Evolutionary conservation across 2,113 vertebrate genomes (phyloP), one percentile per base, ranked within the genome.

Genomic region (Notiomystis cincta): DNA sequence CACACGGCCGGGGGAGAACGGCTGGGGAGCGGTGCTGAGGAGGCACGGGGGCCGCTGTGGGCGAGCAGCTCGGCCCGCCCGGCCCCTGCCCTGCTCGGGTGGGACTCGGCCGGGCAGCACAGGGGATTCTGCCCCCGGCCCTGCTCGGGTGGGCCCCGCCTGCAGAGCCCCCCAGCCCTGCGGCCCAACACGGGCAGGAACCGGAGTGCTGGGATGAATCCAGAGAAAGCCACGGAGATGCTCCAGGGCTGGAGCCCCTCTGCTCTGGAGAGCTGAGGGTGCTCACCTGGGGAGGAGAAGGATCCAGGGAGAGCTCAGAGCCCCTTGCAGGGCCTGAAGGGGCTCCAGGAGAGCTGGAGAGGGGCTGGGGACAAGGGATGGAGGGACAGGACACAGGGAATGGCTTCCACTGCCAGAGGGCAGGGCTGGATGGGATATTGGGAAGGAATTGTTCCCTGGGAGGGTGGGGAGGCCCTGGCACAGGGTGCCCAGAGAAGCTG

Each of bases 371-470:
- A 60, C 27, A 31, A 48, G 56, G 73, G 1, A 3, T 38, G 44
- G 48, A 35, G 37, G 31, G 60, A 44, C 60, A 42, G 37, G 14
- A 79, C 37, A 6, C 18, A 22, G 47, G 37, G 58, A 42, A 42
- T 42, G 75, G 37, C 18, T 42, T 3, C 72, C 20, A 47, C 1
- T 37, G 54, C 19, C 40, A 47, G 8, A 37, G n/a, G 44, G 28
- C 28, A 40, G 28, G 21, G 16, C 0, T 10, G 0, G 58, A 8
- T n/a, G 45, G 37, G 13, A 40, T 5, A 5, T 2, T 50, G 57
- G 75, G 57, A 4, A 50, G 17, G 45, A 50, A 77, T 77, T n/a
- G 3, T 4, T 38, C 7, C 3, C 44, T 77, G 27, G 0, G 21
- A 77, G 21, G 44, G 21, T 33, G 44, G 12, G 13, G 0, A 33